Evolutionary conservation across 2,888 invertebrate genomes (phyloP).

Genomic region (Drosophila atroscutellata): DNA sequence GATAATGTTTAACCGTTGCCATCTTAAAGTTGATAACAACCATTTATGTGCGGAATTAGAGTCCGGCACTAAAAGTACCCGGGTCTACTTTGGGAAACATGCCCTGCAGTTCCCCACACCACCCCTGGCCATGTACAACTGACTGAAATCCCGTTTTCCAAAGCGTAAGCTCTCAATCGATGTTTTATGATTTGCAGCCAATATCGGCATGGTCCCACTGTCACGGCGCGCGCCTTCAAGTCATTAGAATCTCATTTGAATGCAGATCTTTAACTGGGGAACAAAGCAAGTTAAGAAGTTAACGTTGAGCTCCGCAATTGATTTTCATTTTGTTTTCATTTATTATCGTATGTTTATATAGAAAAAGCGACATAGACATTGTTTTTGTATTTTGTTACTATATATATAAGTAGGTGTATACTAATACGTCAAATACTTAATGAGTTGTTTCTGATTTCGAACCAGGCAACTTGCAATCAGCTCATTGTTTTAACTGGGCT

Average conservation of each 20-base stretch:
- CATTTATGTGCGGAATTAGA: no score
- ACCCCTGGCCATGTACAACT: neutral
- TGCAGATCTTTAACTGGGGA: no score
- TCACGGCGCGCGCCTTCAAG: neutral
- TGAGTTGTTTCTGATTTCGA: slow-evolving; percentile 40
- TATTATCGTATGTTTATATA: slow-evolving; percentile 56
- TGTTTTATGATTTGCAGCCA: neutral
- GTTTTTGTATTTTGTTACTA: slow-evolving; percentile 33
- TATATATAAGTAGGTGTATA: slow-evolving; percentile 27
- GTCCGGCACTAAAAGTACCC: neutral
- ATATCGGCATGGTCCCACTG: neutral
- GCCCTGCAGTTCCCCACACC: neutral
- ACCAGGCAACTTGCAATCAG: slow-evolving; percentile 26
- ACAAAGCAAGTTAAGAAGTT: neutral
- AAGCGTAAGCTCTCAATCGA: neutral
- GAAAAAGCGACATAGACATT: slow-evolving; percentile 78
- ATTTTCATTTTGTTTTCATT: slow-evolving; percentile 50
- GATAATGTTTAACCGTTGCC: neutral
- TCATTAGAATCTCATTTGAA: no score
- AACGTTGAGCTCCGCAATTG: neutral
- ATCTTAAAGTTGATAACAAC: neutral
- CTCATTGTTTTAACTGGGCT: slow-evolving; percentile 40
- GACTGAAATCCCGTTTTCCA: neutral
- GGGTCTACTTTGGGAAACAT: neutral
- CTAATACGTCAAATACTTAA: slow-evolving; percentile 55